Base-by-base conservation (phyloP, 2,797 vertebrate species). In the Emydoidea blandingii region DNA sequence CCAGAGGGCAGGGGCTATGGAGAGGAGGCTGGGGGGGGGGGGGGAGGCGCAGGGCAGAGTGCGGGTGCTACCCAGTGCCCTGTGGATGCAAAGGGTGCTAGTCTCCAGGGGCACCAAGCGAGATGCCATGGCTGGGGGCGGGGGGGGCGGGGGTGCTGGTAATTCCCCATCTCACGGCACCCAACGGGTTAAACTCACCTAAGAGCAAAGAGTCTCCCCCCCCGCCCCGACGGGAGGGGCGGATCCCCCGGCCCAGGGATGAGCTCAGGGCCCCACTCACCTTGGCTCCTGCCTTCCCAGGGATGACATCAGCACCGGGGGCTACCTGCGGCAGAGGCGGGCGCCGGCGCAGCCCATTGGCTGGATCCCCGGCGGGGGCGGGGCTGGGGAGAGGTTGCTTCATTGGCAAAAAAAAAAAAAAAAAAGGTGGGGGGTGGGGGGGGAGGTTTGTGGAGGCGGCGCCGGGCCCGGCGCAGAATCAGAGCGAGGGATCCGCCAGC, bases 271-370 rank as follows among this genome's bases (percentile, higher is more conserved):
- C 65, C n/a, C n/a, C 65, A 8, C 88, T 92, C 91, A 85, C 91
- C 86, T 88, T 92, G 86, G 72, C 82, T 81, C 78, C 78, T 27
- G 86, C 91, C 81, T 89, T 65, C 86, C 82, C n/a, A 54, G 29
- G 79, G 82, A 92, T 93, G 91, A 93, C 87, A 83, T 93, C 91
- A 93, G 79, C 81, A 79, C 82, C 86, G 62, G 62, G 83, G 89
- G 81, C 88, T 90, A 84, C 92, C 92, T 87, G 88, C 81, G 47
- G 62, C 49, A 44, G 76, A 79, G 85, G 54, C 72, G 59, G 86
- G 82, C 59, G 56, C 84, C 52, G 59, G 86, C 8, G 57, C 88
- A 72, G 59, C 92, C 88, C 85, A 90, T 93, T 90, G 92, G 89
- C 85, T 62, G 12, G 62, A 49, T 79, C 54, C 62, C 14, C 65